Percentiles rank a stretch among this genome's conserved stretches.
Evolutionary conservation across 1,140 invertebrate genomes (phyloP).

Genomic region (Camponotus vicinus): DNA sequence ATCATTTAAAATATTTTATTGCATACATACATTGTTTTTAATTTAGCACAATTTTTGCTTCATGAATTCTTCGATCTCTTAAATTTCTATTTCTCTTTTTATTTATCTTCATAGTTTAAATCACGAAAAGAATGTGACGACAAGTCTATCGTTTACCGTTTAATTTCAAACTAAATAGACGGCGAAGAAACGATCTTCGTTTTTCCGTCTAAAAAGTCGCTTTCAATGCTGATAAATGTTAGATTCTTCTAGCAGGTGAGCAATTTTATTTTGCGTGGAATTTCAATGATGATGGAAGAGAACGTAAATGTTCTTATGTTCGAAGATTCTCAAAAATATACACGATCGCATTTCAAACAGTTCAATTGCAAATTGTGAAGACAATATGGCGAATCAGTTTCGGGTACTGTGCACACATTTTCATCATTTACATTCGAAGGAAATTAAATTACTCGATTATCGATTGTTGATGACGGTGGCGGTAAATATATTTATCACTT

Average conservation of each 20-base stretch:
- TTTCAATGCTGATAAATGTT: constrained; percentile 43
- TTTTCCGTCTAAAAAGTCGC: background rate
- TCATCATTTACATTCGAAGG: background rate
- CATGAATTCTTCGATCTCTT: background rate
- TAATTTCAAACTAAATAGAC: constrained; percentile 41
- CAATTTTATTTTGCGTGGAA: constrained; percentile 19
- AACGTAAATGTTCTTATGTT: constrained; percentile 10
- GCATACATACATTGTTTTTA: background rate
- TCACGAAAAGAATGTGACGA: constrained; percentile 22
- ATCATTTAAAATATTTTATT: background rate
- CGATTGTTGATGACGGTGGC: no score
- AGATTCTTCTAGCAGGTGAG: constrained; percentile 11
- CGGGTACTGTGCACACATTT: constrained; percentile 25
- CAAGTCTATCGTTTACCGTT: constrained; percentile 14
- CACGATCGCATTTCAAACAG: background rate
- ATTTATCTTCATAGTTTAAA: background rate
- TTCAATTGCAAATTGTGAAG: background rate
- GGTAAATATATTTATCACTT: background rate
- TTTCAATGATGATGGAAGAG: background rate
- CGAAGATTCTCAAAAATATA: constrained; percentile 13
- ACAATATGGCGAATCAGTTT: background rate
- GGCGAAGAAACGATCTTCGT: constrained; percentile 22
- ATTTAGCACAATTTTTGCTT: background rate
- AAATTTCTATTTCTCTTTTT: background rate
- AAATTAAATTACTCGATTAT: background rate